Evolutionary conservation across 2,113 vertebrate genomes (phyloP).

Genomic region (Crocuta crocuta): DNA sequence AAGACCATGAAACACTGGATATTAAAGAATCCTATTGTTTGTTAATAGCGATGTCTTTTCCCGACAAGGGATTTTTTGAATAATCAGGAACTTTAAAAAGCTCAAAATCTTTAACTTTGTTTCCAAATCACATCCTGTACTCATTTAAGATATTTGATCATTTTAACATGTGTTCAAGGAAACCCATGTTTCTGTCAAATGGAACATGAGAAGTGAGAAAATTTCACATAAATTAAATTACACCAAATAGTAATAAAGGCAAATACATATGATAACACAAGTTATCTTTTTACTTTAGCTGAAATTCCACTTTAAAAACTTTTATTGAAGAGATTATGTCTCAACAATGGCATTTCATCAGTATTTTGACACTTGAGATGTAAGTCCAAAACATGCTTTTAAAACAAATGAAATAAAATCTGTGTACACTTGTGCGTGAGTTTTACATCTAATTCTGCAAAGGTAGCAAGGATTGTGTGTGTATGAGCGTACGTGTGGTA

Average conservation of each 20-base stretch:
- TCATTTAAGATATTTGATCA: not conserved
- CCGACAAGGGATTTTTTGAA: not conserved
- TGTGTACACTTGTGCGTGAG: not conserved
- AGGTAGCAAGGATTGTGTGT: not conserved
- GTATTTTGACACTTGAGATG: not conserved
- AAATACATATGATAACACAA: not conserved
- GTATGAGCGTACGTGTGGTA: not conserved
- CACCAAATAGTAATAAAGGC: not conserved
- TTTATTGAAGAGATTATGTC: not conserved
- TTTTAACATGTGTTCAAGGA: not conserved
- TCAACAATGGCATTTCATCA: not conserved
- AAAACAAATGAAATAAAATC: not conserved
- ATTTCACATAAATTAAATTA: constrained; percentile 37
- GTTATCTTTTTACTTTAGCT: not conserved
- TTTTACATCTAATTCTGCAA: not conserved
- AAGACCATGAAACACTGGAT: not conserved
- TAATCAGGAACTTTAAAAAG: constrained; percentile 11
- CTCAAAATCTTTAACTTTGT: not conserved
- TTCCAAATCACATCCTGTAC: not conserved
- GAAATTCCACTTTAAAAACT: not conserved
- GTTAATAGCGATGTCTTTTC: not conserved
- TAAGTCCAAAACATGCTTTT: not conserved
- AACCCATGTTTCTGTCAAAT: constrained; percentile 12
- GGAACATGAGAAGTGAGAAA: not conserved
- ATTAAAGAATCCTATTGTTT: not conserved